Evolutionary conservation across 2,113 vertebrate genomes (phyloP), one percentile per base, ranked within the genome.

Genomic region (Rhegmatorhina hoffmannsi): DNA sequence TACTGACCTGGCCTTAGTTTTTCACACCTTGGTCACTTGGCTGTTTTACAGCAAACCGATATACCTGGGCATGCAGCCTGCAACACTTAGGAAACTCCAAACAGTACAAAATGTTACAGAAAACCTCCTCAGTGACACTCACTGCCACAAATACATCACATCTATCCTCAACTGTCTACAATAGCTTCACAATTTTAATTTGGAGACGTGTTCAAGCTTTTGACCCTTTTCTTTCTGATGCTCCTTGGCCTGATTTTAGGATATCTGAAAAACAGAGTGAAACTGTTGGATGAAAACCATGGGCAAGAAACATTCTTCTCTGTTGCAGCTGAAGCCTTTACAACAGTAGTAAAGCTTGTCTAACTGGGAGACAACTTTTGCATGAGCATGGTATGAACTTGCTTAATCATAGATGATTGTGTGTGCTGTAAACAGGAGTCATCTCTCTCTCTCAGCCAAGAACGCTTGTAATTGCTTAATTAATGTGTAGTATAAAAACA

Each of bases 1-100:
- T 96, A 96, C 80, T 97, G 96, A 96, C 96, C 96, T 97, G 96
- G 96, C 93, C 92, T 97, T 95, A 97, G 93, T 92, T 95, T 95
- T 97, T 97, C 96, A 96, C 95, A 95, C 95, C 77, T 96, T 96
- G 94, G 95, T 96, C 95, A 97, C 84, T 95, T 96, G 95, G 92
- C 95, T 96, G 66, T 49, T 76, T 73, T 97, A 96, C 96, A 97
- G 93, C 87, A 94, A 95, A 82, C 77, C 66, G 84, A 95, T 92
- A 95, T 87, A 97, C 95, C 95, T 92, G 94, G 95, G 96, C 94
- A 95, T 53, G 84, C 69, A 96, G 96, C 91, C 96, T 95, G 93
- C 89, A 95, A 87, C 93, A 92, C 95, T 95, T 94, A 84, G 87
- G 77, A 95, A 96, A 95, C 74, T 96, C 91, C 94, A 95, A 91